Evolutionary conservation across 1,140 invertebrate species (phyloP).

Genomic region (Ooceraea biroi): DNA sequence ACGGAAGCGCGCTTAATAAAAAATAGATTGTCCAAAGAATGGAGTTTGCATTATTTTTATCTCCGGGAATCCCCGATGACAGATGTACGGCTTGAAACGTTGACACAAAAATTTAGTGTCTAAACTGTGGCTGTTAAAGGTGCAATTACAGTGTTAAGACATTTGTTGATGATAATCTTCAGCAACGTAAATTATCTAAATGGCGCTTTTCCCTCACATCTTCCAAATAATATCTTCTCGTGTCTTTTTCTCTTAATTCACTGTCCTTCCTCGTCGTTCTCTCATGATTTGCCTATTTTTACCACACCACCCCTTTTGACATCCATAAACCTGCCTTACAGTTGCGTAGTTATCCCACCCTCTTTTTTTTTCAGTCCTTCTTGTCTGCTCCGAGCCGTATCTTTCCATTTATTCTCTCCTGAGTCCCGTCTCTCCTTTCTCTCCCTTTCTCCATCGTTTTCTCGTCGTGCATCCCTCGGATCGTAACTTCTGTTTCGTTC

Average conservation of each 20-base stretch:
- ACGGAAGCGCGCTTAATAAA: not conserved
- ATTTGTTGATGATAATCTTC: not conserved
- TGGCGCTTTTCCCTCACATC: not conserved
- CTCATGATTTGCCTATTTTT: conserved; percentile 46
- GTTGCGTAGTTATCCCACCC: conserved; percentile 36
- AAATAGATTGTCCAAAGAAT: conserved; percentile 5
- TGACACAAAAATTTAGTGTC: not conserved
- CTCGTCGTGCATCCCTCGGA: conserved; percentile 45
- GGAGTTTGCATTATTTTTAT: not conserved
- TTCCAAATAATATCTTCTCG: conserved; percentile 15
- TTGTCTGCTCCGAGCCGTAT: conserved; percentile 36
- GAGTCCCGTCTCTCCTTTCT: conserved; percentile 35
- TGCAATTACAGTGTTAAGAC: not conserved
- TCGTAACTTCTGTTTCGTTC: conserved; percentile 61
- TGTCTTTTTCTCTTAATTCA: not conserved
- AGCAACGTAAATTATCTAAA: not conserved
- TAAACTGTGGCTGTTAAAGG: not conserved
- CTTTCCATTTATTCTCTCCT: conserved; percentile 57
- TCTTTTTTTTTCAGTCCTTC: conserved; percentile 21
- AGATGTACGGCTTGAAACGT: not conserved
- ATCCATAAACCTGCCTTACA: conserved; percentile 37
- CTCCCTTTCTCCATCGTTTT: conserved; percentile 51
- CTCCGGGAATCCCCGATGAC: not conserved
- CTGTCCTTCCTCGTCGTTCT: not conserved
- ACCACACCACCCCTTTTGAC: conserved; percentile 39